Conservation (phyloP, 2,888 invertebrate species). For the Aphidius colemani region DNA sequence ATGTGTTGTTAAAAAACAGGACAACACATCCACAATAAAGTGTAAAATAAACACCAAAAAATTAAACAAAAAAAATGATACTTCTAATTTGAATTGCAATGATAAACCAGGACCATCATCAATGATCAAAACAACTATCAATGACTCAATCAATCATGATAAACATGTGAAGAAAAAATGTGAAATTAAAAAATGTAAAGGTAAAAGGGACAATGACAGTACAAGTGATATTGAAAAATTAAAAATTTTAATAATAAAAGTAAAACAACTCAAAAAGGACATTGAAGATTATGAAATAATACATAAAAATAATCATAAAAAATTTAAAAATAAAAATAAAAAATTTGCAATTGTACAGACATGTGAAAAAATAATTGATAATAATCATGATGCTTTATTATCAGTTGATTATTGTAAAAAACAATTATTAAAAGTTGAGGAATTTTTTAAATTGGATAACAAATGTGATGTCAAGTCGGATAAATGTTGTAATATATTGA, state of each 20-base stretch:
- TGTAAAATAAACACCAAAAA: background rate
- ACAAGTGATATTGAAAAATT: constrained; percentile 28
- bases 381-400: constrained; percentile 32
- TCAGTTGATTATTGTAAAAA: constrained; percentile 34
- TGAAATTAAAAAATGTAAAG: constrained; percentile 26
- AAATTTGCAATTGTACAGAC: constrained; percentile 34
- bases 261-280: constrained; percentile 37
- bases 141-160: too few relatives aligned
- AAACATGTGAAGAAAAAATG: constrained; percentile 22
- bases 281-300: constrained; percentile 34
- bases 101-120: constrained; percentile 13
- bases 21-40: background rate
- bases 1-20: background rate
- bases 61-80: constrained; percentile 2
- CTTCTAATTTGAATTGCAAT: background rate
- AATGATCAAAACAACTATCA: background rate
- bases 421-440: constrained; percentile 35
- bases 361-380: constrained; percentile 26
- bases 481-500: constrained; percentile 39
- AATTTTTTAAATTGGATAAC: constrained; percentile 39
- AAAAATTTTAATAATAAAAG: constrained; percentile 34
- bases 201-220: constrained; percentile 27
- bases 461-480: constrained; percentile 35
- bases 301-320: constrained; percentile 16
- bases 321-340: constrained; percentile 7